Evolutionary conservation across 2,113 vertebrate genomes (phyloP).

Genomic region (Pholis gunnellus): DNA sequence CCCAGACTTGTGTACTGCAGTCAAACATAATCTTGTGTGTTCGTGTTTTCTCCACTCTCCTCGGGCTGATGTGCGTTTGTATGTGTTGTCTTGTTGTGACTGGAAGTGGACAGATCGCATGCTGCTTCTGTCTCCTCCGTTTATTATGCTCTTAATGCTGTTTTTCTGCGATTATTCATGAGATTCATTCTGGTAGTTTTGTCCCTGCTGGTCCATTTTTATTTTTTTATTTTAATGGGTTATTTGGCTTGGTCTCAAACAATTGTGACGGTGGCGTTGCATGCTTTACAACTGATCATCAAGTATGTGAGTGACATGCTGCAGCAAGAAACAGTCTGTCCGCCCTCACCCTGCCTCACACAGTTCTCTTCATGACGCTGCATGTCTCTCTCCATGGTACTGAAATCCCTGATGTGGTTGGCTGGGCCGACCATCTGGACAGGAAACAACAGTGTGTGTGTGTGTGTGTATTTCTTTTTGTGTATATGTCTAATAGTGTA

Average conservation of each 20-base stretch:
- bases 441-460: conserved; percentile 1
- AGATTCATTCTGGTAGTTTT: neutral
- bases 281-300: neutral
- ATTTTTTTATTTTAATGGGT: neutral
- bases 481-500: neutral
- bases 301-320: neutral
- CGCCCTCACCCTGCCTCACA: conserved; percentile 1
- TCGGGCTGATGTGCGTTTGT: neutral
- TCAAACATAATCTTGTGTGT: neutral
- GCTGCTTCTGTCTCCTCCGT: neutral
- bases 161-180: neutral
- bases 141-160: neutral
- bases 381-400: conserved; percentile 79
- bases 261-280: too few species aligned
- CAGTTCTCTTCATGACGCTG: conserved; percentile 11
- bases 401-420: conserved; percentile 63
- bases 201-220: neutral
- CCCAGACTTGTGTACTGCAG: neutral
- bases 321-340: conserved; percentile 1
- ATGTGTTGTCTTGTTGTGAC: neutral
- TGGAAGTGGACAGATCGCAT: neutral
- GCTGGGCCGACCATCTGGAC: conserved; percentile 56
- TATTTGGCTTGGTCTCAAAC: neutral
- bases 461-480: neutral
- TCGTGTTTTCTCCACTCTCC: neutral